phyloP scores from a whole-genome alignment of 2,797 vertebrate genomes.

The Amphiprion clarkii region DNA sequence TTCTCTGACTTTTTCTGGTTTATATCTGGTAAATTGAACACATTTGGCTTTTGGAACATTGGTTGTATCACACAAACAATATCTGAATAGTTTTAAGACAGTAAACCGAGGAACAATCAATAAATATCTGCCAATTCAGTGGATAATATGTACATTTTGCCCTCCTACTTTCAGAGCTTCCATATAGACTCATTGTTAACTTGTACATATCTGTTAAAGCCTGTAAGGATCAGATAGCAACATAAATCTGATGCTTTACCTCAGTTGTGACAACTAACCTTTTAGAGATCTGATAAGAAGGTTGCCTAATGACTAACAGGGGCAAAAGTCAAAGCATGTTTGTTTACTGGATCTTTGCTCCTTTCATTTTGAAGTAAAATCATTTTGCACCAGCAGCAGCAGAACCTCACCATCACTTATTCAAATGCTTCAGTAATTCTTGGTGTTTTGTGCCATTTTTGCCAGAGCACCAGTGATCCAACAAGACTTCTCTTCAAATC shows the following conservation, averaged over 20 bases:
- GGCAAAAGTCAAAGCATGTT: slow-evolving; percentile 9
- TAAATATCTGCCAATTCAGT: neutral
- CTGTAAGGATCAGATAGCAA: slow-evolving; percentile 11
- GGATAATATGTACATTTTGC: neutral
- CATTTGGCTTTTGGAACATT: no score
- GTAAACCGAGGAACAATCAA: no score
- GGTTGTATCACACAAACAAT: no score
- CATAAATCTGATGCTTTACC: neutral
- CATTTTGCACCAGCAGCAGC: no score
- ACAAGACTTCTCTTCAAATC: slow-evolving; percentile 36
- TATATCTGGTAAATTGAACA: no score
- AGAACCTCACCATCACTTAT: slow-evolving; percentile 23
- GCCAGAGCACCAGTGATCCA: slow-evolving; percentile 18
- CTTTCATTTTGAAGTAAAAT: neutral
- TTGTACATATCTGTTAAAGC: slow-evolving; percentile 4
- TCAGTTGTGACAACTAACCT: slow-evolving; percentile 20
- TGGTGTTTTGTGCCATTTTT: slow-evolving; percentile 32
- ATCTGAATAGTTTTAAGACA: no score
- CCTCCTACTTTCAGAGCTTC: slow-evolving; percentile 2
- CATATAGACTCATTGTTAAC: neutral
- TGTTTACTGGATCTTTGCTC: neutral
- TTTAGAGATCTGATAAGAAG: slow-evolving; percentile 28
- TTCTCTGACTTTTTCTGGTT: no score
- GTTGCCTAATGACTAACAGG: neutral
- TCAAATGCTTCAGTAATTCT: slow-evolving; percentile 25